phyloP scores from a whole-genome alignment of 2,113 vertebrate genomes.

The Nyctereutes procyonoides region DNA sequence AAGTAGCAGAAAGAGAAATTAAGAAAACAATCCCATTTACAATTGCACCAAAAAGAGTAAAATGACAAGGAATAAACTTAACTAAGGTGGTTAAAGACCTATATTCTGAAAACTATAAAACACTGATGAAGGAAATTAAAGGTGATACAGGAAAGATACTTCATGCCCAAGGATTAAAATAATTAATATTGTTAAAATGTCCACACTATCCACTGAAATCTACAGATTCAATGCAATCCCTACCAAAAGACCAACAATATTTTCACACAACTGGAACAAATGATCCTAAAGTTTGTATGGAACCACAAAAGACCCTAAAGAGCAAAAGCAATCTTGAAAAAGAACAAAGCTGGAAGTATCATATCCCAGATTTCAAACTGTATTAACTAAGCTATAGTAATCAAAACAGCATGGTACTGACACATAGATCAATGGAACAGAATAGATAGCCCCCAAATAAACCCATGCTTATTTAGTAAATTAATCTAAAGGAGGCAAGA shows the following conservation, averaged over 20 bases:
- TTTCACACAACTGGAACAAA: neutral
- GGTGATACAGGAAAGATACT: neutral
- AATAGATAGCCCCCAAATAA: neutral
- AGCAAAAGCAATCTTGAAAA: neutral
- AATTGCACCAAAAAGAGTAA: neutral
- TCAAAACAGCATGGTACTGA: neutral
- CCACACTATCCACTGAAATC: neutral
- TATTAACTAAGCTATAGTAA: neutral
- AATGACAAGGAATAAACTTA: neutral
- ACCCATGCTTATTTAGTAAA: neutral
- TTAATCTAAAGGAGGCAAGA: neutral
- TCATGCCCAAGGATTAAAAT: neutral
- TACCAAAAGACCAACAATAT: neutral
- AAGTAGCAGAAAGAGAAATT: neutral
- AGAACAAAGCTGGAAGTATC: neutral
- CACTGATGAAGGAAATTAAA: neutral
- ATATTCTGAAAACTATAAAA: neutral
- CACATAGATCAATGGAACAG: neutral
- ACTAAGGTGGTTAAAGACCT: neutral
- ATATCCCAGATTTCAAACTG: neutral
- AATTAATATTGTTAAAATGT: neutral
- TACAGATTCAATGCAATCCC: neutral
- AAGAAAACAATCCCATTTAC: neutral
- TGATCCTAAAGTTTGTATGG: neutral
- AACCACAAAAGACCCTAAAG: neutral